phyloP scores from a whole-genome alignment of 2,888 invertebrate species.

The Flexamia atlantica region DNA sequence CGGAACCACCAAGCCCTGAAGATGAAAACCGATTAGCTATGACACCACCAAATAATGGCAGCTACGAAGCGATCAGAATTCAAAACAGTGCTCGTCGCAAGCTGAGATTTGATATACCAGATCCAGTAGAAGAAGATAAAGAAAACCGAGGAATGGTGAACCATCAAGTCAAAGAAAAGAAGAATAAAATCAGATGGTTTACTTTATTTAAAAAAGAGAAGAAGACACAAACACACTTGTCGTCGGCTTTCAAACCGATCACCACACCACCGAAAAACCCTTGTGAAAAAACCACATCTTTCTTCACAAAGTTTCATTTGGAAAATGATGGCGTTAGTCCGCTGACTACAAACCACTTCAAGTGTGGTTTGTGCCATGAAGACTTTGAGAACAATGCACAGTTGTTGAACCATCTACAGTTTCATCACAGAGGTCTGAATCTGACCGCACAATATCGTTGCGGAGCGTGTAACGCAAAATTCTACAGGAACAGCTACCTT shows the following conservation, averaged over 20 bases:
- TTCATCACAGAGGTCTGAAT: conserved; percentile 68
- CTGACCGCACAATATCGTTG: conserved; percentile 71
- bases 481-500: conserved; percentile 71
- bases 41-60: conserved; percentile 51
- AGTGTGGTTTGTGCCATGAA: conserved; percentile 70
- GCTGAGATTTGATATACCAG: conserved; percentile 68
- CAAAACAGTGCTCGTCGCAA: conserved; percentile 65
- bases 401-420: conserved; percentile 69
- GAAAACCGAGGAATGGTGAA: conserved; percentile 56
- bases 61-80: conserved; percentile 47
- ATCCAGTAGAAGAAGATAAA: conserved; percentile 61
- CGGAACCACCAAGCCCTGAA: conserved; percentile 31
- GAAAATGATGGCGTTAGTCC: conserved; percentile 58
- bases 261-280: conserved; percentile 38
- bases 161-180: conserved; percentile 53
- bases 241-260: conserved; percentile 42
- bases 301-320: conserved; percentile 62
- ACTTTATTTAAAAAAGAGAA: conserved; percentile 60
- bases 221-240: conserved; percentile 31
- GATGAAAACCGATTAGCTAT: not conserved
- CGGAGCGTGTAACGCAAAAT: conserved; percentile 71
- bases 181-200: conserved; percentile 59
- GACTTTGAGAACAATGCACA: conserved; percentile 69
- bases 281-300: conserved; percentile 59
- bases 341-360: conserved; percentile 66